Conservation (phyloP, 2,888 invertebrate species). For the Caprella mutica region DNA sequence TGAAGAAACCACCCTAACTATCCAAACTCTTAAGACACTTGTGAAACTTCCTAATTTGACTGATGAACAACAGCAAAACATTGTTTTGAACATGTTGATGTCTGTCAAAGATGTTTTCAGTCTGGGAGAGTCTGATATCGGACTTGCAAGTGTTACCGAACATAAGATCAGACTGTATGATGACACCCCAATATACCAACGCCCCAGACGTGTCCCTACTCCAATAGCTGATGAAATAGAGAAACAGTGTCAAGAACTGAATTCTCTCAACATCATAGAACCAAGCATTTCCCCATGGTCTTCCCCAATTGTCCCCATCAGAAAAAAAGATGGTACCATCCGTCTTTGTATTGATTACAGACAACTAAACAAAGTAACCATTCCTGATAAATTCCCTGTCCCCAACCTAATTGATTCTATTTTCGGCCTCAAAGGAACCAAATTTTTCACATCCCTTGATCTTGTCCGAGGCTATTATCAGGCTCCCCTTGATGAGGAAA, state of each 20-base stretch:
- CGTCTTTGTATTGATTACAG: background rate
- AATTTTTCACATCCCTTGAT: background rate
- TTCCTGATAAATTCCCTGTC: slow-evolving; percentile 7
- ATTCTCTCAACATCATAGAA: background rate
- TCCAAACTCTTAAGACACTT: no score
- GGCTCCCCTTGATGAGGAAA: background rate
- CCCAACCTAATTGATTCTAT: background rate
- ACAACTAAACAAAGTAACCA: background rate
- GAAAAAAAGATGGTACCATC: slow-evolving; percentile 4
- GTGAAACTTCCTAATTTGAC: no score
- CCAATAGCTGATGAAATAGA: slow-evolving; percentile 4
- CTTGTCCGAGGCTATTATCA: slow-evolving; percentile 2
- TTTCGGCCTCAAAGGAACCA: background rate
- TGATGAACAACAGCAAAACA: no score
- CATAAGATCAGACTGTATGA: background rate
- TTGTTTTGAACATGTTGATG: no score
- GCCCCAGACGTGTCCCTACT: background rate
- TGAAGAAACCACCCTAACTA: no score
- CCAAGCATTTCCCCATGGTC: background rate
- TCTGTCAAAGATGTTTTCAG: slow-evolving; percentile 7
- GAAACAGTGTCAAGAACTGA: background rate
- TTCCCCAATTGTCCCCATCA: background rate
- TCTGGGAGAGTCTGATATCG: background rate
- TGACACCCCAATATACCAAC: background rate
- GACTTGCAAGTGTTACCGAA: background rate